These are phyloP conservation scores for Chrysochloris asiatica DNA, from an alignment of 2,113 vertebrate genomes.

Conservation along the genomic window DNA sequence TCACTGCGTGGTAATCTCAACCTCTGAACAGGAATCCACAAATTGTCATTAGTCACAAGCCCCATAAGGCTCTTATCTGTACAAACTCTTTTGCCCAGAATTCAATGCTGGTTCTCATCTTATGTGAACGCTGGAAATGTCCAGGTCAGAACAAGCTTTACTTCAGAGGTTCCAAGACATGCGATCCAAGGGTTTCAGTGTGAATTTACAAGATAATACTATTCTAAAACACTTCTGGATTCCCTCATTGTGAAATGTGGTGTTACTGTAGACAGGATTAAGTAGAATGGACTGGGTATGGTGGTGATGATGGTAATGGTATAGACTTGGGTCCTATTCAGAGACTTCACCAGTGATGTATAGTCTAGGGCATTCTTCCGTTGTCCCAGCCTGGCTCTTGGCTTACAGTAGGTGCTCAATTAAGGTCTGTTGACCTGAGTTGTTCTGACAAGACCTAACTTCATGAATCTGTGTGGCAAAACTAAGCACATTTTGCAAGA, in stretches of 20 bases:
- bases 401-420: neutral
- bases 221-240: no score
- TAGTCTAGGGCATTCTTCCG: neutral
- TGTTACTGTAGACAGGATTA: neutral
- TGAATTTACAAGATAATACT: no score
- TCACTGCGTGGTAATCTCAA: neutral
- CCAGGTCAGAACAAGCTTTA: neutral
- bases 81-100: neutral
- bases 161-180: neutral
- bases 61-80: neutral
- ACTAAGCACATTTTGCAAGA: neutral
- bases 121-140: neutral
- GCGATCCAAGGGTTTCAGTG: slow-evolving; percentile 1
- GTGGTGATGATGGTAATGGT: neutral
- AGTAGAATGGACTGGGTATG: slow-evolving; percentile 7
- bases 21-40: neutral
- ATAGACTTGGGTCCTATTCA: neutral
- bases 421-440: neutral
- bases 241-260: no score
- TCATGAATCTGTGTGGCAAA: neutral
- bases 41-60: neutral
- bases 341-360: neutral
- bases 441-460: neutral
- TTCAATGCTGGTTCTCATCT: neutral
- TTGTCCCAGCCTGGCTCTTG: neutral